Evolutionary conservation across 2,113 vertebrate genomes (phyloP).

Genomic region (Phodopus roborovskii): DNA sequence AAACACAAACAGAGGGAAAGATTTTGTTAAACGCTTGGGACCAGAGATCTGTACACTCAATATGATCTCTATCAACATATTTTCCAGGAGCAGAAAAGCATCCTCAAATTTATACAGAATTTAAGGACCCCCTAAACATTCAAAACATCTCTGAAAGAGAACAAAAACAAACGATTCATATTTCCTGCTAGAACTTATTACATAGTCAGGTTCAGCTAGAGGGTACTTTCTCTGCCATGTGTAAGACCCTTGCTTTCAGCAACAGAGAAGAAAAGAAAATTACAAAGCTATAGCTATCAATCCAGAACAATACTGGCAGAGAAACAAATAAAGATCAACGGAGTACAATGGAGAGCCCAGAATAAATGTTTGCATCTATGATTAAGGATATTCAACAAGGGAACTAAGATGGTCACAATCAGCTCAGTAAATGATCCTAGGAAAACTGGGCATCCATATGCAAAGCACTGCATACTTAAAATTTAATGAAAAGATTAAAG

Average conservation of each 20-base stretch:
- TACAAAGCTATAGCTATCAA: background rate
- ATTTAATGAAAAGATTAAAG: constrained; percentile 20
- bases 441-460: background rate
- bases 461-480: background rate
- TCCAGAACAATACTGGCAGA: background rate
- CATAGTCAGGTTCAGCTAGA: background rate
- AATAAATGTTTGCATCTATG: background rate
- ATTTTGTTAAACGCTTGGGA: background rate
- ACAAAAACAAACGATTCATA: background rate
- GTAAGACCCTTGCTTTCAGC: background rate
- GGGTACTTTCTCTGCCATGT: background rate
- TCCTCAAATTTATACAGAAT: background rate
- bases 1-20: background rate
- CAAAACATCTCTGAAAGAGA: background rate
- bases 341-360: background rate
- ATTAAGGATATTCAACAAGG: background rate
- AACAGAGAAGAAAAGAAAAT: background rate
- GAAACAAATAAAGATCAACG: background rate
- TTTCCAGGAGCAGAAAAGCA: background rate
- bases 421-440: background rate
- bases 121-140: background rate
- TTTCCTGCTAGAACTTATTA: background rate
- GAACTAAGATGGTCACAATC: background rate
- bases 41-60: background rate
- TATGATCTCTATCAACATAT: background rate